Conservation (phyloP, 1,140 invertebrate genomes). For the Leptinotarsa texana region DNA sequence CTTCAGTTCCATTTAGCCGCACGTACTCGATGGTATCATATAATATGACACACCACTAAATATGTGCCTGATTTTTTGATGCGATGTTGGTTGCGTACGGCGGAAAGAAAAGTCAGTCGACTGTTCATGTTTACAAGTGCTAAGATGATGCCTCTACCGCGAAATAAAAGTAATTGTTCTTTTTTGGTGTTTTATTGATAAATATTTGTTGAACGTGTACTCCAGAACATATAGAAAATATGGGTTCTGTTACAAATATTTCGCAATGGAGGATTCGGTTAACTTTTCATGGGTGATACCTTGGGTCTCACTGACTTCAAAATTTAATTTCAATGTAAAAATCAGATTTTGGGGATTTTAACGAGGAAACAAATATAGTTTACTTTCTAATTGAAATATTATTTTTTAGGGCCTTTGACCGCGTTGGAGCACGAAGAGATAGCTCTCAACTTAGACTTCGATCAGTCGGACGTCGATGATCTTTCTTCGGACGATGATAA, state of each 20-base stretch:
- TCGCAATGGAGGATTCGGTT: background rate
- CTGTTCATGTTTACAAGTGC: background rate
- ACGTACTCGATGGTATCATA: background rate
- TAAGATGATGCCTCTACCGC: background rate
- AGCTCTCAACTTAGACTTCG: slow-evolving; percentile 14
- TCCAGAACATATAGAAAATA: background rate
- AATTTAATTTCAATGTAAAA: background rate
- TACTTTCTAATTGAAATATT: background rate
- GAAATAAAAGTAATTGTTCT: too few relatives aligned
- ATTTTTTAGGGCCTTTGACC: slow-evolving; percentile 21
- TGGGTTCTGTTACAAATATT: background rate
- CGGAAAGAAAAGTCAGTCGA: background rate
- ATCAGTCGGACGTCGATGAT: slow-evolving; percentile 20
- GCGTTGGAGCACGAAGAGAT: slow-evolving; percentile 20
- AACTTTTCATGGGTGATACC: background rate
- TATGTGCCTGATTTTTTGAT: background rate
- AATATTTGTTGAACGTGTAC: background rate
- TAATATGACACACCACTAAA: background rate
- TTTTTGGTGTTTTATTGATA: background rate
- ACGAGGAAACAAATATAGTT: background rate
- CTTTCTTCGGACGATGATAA: background rate
- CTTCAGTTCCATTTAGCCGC: background rate
- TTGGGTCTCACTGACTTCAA: background rate
- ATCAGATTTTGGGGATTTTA: background rate
- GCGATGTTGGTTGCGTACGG: background rate